Evolutionary conservation across 2,113 vertebrate species (phyloP), one percentile per base, ranked within the genome.

Genomic region (Ageneiosus marmoratus): DNA sequence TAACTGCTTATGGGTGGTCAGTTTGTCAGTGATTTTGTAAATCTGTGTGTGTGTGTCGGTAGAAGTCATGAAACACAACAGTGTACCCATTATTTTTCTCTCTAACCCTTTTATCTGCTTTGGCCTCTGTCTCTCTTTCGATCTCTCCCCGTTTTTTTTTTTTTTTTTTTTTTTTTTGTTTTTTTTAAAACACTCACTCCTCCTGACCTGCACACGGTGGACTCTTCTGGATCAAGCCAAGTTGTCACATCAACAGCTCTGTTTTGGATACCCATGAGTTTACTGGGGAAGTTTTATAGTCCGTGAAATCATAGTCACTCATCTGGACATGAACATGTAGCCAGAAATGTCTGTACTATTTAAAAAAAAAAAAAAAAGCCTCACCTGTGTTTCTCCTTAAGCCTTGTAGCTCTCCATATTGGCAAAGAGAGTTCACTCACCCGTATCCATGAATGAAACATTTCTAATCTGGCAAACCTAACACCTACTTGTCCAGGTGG

Each of bases 1-100:
- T 12, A 6, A 5, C 48, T 29, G 46, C 27, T 29, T 74, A 76
- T 55, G 73, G 50, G 29, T 76, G 73, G 48, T 76, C 73, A 76
- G 50, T 76, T 53, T 51, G 48, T 51, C 44, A 72, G 24, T 72
- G 44, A 27, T 34, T 20, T 44, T 44, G 37, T 70, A n/a, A 50
- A 5, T 3, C 11, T 73, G 70, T 72, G 24, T n/a, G n/a, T 50
- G 44, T n/a, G 34, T 32, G 63, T 70, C 9, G 22, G 22, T 37
- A 70, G 16, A 27, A 50, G 77, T 83, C 88, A 74, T 83, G 74
- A 82, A 86, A 83, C 84, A 34, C 72, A 44, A 65, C 83, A 79
- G 83, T 82, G 86, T 87, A 87, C 89, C 87, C 84, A 87, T 79
- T 73, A 86, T 76, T 86, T 86, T 88, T 85, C 5, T 8, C 76